Conservation (phyloP, 2,113 vertebrate species). For the Oreotrochilus melanogaster region DNA sequence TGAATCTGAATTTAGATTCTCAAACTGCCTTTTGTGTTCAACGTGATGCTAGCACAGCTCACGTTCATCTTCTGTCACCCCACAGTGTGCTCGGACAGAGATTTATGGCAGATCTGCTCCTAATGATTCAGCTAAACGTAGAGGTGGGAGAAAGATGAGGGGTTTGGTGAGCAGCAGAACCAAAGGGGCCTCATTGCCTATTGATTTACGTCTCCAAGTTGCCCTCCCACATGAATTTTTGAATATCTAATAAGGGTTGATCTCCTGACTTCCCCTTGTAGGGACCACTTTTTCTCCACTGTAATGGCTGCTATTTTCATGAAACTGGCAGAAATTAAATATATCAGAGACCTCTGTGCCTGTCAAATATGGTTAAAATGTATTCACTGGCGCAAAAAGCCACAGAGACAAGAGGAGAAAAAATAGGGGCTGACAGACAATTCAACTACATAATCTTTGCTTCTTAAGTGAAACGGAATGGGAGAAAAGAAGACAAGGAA, state of each 20-base stretch:
- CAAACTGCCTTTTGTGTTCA: neutral
- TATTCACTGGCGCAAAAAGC: neutral
- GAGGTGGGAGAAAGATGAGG: neutral
- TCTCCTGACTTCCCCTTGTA: neutral
- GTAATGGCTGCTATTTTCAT: neutral
- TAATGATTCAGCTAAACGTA: neutral
- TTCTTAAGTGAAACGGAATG: neutral
- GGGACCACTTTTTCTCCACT: neutral
- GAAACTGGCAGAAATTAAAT: slow-evolving; percentile 42
- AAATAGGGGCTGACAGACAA: slow-evolving; percentile 16
- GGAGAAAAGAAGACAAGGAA: neutral
- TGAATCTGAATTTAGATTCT: neutral
- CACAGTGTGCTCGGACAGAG: neutral
- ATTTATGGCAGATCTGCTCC: neutral
- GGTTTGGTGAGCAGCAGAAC: neutral
- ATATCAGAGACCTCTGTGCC: neutral
- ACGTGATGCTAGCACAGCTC: neutral
- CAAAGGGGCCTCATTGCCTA: neutral
- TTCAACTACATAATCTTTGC: neutral
- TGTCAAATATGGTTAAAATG: slow-evolving; percentile 31
- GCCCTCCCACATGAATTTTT: neutral
- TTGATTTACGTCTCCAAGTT: neutral
- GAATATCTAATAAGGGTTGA: neutral
- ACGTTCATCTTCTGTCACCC: neutral
- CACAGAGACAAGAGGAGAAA: neutral